Percentiles rank a stretch among this genome's conserved stretches.
Evolutionary conservation across 1,140 invertebrate species (phyloP).

Genomic region (Chlorops oryzae): DNA sequence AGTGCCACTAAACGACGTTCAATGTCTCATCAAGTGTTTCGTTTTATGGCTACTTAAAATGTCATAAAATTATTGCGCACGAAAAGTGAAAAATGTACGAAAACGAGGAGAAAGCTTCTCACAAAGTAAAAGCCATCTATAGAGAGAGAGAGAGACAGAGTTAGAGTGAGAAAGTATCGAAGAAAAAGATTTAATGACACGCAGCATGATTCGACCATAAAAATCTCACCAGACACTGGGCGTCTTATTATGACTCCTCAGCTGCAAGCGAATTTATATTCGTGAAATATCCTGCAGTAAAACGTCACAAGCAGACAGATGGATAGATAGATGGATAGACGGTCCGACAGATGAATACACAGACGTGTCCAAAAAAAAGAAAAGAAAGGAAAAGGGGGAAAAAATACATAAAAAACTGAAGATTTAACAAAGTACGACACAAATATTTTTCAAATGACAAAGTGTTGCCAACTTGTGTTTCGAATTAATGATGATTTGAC

Average conservation of each 20-base stretch:
- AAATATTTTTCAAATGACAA: too few relatives aligned
- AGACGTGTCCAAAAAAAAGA: conserved; percentile 11
- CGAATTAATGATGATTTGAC: too few relatives aligned
- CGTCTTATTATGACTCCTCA: too few relatives aligned
- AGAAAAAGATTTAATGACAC: background rate
- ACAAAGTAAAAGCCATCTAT: too few relatives aligned
- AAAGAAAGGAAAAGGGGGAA: background rate
- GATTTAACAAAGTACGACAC: too few relatives aligned
- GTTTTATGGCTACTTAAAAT: conserved; percentile 17
- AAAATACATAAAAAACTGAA: background rate
- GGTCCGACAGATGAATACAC: conserved; percentile 18
- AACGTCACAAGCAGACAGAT: conserved; percentile 14
- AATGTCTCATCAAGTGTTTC: conserved; percentile 18
- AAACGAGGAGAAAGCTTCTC: background rate
- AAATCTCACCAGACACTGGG: too few relatives aligned
- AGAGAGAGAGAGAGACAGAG: too few relatives aligned
- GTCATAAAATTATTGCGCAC: conserved; percentile 8
- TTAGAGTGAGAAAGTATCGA: background rate
- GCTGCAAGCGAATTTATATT: too few relatives aligned
- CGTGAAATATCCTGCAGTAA: conserved; percentile 13
- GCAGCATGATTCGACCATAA: background rate
- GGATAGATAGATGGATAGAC: conserved; percentile 27
- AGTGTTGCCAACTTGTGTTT: too few relatives aligned
- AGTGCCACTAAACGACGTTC: too few relatives aligned
- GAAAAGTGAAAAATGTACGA: background rate